A percentile compares a stretch with the other conserved stretches of the same genome.
phyloP scores from a whole-genome alignment of 2,888 invertebrate species.

The Rutpela maculata region DNA sequence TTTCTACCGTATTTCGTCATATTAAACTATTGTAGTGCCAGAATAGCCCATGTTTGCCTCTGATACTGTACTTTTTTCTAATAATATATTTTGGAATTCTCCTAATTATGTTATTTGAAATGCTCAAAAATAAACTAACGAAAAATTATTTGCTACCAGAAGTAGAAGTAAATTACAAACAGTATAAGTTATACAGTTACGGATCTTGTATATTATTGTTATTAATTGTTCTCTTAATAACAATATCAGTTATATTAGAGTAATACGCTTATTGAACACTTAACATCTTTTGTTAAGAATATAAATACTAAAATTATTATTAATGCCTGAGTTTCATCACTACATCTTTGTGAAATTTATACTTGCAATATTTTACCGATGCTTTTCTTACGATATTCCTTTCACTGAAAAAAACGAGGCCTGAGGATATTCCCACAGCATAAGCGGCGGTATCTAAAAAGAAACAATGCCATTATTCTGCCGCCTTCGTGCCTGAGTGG shows the following conservation, averaged over 20 bases:
- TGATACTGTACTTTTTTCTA: too few species aligned
- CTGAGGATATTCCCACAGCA: not conserved
- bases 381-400: not conserved
- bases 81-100: too few species aligned
- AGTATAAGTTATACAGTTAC: too few species aligned
- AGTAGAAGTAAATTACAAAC: too few species aligned
- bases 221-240: too few species aligned
- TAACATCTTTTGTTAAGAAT: not conserved
- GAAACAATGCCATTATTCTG: slow-evolving; percentile 8
- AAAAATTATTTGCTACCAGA: too few species aligned
- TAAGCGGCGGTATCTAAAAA: not conserved
- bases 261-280: not conserved
- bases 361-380: not conserved
- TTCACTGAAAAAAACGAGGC: not conserved
- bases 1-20: too few species aligned
- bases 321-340: not conserved
- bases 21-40: too few species aligned
- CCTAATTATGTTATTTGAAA: too few species aligned
- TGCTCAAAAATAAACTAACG: too few species aligned
- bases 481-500: slow-evolving; percentile 13
- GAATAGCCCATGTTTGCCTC: too few species aligned
- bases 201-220: too few species aligned
- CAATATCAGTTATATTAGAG: not conserved
- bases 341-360: not conserved
- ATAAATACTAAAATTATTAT: not conserved